Percentiles rank a stretch among this genome's conserved stretches.
Conservation (phyloP, 2,113 vertebrate genomes). For the Recurvirostra avosetta region DNA sequence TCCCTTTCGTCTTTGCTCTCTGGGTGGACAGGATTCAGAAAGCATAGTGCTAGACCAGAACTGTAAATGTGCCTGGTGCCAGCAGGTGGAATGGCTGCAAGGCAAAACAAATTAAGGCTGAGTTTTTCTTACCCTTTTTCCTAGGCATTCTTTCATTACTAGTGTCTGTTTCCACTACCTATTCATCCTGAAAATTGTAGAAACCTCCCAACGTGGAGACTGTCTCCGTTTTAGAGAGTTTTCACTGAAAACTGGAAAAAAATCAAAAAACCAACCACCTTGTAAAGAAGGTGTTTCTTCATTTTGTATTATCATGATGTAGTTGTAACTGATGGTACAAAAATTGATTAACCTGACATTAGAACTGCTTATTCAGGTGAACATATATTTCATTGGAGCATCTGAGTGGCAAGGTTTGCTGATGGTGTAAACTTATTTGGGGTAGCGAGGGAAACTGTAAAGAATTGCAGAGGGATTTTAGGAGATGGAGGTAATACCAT, state of each 20-base stretch:
- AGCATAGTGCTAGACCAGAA: background rate
- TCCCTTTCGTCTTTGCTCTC: no score
- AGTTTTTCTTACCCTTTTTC: background rate
- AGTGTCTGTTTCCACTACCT: background rate
- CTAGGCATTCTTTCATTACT: background rate
- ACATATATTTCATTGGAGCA: background rate
- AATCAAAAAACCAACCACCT: fast-evolving
- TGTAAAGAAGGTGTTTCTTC: background rate
- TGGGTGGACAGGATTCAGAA: background rate
- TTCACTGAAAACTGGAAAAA: background rate
- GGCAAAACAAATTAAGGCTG: background rate
- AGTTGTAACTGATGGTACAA: background rate
- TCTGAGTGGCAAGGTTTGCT: background rate
- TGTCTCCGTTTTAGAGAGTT: background rate
- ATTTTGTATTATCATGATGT: background rate
- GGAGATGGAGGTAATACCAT: background rate
- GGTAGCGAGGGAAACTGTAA: background rate
- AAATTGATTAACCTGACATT: background rate
- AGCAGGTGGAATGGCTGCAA: background rate
- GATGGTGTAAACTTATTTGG: background rate
- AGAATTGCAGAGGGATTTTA: background rate
- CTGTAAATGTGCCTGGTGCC: background rate
- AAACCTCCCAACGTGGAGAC: background rate
- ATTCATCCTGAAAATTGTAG: background rate
- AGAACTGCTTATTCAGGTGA: background rate